A percentile compares a stretch with the other conserved stretches of the same genome.
These are phyloP conservation scores for Eurois occulta DNA, from an alignment of 2,888 invertebrate species.

Conservation along the genomic window DNA sequence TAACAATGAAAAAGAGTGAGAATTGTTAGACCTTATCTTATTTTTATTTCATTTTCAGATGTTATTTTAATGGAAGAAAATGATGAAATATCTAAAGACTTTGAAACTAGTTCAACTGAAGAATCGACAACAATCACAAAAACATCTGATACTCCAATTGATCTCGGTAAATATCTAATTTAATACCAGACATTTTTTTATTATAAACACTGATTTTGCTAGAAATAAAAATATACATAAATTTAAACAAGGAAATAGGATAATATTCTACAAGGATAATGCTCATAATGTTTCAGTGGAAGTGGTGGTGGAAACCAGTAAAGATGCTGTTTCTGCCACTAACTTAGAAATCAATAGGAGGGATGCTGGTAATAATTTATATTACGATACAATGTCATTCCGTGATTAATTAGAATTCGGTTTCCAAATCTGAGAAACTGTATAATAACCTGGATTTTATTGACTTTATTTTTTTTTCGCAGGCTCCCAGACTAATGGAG, in stretches of 20 bases:
- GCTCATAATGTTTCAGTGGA: constrained; percentile 17
- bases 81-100: neutral
- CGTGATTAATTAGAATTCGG: neutral
- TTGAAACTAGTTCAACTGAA: neutral
- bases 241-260: neutral
- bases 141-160: constrained; percentile 8
- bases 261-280: neutral
- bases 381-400: neutral
- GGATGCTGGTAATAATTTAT: constrained; percentile 19
- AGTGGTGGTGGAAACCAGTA: neutral
- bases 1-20: neutral
- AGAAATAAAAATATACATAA: no score
- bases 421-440: neutral
- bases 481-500: constrained; percentile 24
- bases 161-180: constrained; percentile 27
- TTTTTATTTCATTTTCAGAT: constrained; percentile 36
- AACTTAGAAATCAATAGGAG: neutral
- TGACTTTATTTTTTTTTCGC: neutral
- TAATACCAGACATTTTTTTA: neutral
- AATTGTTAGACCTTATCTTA: neutral
- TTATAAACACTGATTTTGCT: neutral
- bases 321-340: neutral
- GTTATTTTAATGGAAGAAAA: constrained; percentile 33
- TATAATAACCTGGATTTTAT: neutral
- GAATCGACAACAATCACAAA: neutral